A percentile compares a stretch with the other conserved stretches of the same genome.
Conservation (phyloP, 2,113 vertebrate genomes). For the Pangasianodon hypophthalmus region DNA sequence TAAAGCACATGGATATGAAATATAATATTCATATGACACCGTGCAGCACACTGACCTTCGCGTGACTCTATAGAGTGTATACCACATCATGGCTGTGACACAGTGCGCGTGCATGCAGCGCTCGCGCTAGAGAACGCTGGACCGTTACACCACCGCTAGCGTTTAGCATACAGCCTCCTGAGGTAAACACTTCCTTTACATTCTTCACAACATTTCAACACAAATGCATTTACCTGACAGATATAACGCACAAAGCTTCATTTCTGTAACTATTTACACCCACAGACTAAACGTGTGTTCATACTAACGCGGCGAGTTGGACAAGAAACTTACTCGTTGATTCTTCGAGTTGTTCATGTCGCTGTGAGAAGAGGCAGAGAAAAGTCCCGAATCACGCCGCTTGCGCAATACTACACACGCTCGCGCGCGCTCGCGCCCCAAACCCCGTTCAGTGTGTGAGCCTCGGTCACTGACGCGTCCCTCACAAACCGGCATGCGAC, state of each 20-base stretch:
- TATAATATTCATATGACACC: too few relatives aligned
- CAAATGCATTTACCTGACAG: background rate
- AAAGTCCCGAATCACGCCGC: conserved; percentile 64
- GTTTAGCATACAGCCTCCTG: background rate
- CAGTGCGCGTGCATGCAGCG: background rate
- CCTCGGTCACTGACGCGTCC: background rate
- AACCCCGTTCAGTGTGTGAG: conserved; percentile 28
- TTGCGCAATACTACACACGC: conserved; percentile 62
- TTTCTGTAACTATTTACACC: background rate
- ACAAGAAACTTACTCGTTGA: conserved; percentile 67
- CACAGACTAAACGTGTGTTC: background rate
- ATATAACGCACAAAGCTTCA: background rate
- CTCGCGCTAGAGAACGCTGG: background rate
- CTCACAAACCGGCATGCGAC: background rate
- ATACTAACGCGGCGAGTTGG: background rate
- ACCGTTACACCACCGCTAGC: background rate
- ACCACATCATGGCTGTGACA: background rate
- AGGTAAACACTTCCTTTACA: background rate
- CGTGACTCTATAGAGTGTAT: conserved; percentile 3
- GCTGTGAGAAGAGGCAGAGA: background rate
- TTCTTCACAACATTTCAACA: background rate
- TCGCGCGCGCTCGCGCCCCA: background rate
- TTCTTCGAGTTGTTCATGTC: conserved; percentile 72
- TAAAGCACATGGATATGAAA: background rate
- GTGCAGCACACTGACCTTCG: background rate